These are phyloP conservation scores for Dromaius novaehollandiae DNA, from an alignment of 2,113 vertebrate genomes.

Conservation along the genomic window DNA sequence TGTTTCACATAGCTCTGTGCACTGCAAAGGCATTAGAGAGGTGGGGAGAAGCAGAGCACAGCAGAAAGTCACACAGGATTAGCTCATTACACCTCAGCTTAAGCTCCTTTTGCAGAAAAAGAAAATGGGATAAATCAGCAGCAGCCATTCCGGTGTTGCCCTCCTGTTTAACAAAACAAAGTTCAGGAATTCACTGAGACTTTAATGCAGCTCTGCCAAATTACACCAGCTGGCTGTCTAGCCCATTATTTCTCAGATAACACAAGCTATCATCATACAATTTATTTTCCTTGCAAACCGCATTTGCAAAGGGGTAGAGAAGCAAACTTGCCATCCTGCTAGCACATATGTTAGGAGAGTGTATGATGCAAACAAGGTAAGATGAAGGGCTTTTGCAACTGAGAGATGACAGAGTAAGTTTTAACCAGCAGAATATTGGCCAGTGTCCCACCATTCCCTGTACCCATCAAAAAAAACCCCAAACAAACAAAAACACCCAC, in stretches of 20 bases:
- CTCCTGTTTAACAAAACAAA: not conserved
- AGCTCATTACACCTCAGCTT: not conserved
- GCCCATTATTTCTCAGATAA: not conserved
- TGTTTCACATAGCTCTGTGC: not conserved
- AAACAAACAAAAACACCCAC: not conserved
- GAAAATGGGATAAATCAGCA: not conserved
- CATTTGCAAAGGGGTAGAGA: not conserved
- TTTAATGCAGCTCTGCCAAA: not conserved
- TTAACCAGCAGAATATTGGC: not conserved
- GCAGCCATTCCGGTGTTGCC: not conserved
- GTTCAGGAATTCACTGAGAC: not conserved
- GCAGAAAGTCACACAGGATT: not conserved
- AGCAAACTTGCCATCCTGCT: not conserved
- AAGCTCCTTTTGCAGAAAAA: not conserved
- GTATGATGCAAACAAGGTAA: rapidly evolving
- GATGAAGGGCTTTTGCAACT: not conserved
- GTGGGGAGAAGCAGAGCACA: not conserved
- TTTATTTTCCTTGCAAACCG: not conserved
- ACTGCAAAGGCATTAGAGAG: not conserved
- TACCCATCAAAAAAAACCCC: not conserved
- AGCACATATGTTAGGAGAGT: not conserved
- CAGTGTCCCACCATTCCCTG: not conserved
- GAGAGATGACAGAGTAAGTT: not conserved
- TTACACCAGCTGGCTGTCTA: no score
- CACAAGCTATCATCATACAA: rapidly evolving